These are phyloP conservation scores for Flexamia atlantica DNA, from an alignment of 2,888 invertebrate genomes.

Conservation along the genomic window DNA sequence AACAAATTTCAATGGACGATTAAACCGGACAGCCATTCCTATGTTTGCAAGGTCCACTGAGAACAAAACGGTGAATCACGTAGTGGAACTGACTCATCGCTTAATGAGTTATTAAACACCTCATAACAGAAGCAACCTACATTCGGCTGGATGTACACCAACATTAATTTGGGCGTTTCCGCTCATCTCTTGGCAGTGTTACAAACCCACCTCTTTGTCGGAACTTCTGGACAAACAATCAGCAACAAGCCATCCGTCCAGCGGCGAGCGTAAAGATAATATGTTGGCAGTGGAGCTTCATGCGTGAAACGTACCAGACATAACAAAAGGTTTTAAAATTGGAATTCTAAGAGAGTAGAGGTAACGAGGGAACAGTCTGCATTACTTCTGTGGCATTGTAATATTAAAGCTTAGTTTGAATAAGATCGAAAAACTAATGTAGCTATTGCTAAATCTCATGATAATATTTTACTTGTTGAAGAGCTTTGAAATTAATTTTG, in stretches of 20 bases:
- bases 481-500: too few relatives aligned
- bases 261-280: background rate
- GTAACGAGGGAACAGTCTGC: too few relatives aligned
- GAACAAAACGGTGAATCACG: background rate
- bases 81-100: constrained; percentile 3
- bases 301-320: too few relatives aligned
- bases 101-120: constrained; percentile 33
- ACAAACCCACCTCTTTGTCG: background rate
- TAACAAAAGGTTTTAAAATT: too few relatives aligned
- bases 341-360: too few relatives aligned
- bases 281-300: too few relatives aligned
- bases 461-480: too few relatives aligned
- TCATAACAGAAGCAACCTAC: constrained; percentile 18
- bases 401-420: too few relatives aligned
- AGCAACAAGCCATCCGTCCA: constrained; percentile 26
- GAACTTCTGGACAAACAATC: constrained; percentile 25
- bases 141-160: constrained; percentile 36
- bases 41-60: constrained; percentile 18
- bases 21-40: background rate
- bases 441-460: too few relatives aligned
- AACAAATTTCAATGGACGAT: background rate
- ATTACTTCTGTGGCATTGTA: too few relatives aligned
- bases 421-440: too few relatives aligned
- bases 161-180: constrained; percentile 36
- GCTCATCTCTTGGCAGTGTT: constrained; percentile 16